Conservation (phyloP, 2,888 invertebrate genomes). For the Mayetiola destructor region DNA sequence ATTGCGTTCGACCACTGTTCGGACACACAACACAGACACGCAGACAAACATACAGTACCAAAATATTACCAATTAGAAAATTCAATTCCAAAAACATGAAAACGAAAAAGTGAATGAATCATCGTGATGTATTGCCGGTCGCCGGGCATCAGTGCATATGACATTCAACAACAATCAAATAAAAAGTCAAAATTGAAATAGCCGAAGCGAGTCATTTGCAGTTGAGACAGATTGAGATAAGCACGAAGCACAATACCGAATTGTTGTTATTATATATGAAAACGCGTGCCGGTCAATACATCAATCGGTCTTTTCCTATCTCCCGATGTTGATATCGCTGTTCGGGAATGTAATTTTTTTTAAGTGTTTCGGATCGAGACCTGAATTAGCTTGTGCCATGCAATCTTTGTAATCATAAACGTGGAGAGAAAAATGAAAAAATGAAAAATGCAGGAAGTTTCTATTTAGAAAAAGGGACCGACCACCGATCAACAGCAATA, state of each 20-base stretch:
- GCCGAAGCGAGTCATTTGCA: neutral
- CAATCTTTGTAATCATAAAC: neutral
- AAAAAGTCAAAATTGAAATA: neutral
- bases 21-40: neutral
- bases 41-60: too few relatives aligned
- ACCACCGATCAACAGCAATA: neutral
- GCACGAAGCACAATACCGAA: constrained; percentile 5
- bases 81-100: neutral
- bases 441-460: neutral
- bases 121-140: neutral
- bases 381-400: neutral
- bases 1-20: neutral
- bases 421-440: neutral
- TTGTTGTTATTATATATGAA: neutral
- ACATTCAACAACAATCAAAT: constrained; percentile 4
- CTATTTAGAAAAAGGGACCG: constrained; percentile 5
- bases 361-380: too few relatives aligned
- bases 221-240: neutral
- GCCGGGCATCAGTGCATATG: constrained; percentile 1
- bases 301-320: neutral
- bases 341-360: neutral
- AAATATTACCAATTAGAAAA: constrained; percentile 11
- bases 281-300: constrained; percentile 10
- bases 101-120: too few relatives aligned
- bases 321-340: too few relatives aligned